phyloP scores from a whole-genome alignment of 2,113 vertebrate genomes.

The Notothenia rossii region DNA sequence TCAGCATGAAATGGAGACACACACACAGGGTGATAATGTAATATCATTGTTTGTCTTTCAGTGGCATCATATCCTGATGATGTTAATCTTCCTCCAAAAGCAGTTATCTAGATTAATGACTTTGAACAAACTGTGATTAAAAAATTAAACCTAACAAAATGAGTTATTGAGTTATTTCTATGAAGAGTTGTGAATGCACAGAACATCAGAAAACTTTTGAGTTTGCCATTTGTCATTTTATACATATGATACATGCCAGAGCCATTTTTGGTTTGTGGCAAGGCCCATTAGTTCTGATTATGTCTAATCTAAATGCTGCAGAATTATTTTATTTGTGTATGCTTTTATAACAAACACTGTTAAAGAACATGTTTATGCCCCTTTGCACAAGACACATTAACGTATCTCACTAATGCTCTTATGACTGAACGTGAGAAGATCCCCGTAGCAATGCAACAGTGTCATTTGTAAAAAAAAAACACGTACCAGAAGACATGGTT shows the following conservation, averaged over 20 bases:
- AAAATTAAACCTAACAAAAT: neutral
- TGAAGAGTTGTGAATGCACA: neutral
- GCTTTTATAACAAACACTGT: too few relatives aligned
- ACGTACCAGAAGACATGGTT: too few relatives aligned
- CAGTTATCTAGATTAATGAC: constrained; percentile 9
- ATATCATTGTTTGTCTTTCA: constrained; percentile 10
- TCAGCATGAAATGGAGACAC: neutral
- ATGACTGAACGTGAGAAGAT: constrained; percentile 10
- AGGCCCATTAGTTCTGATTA: neutral
- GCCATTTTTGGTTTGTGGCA: neutral
- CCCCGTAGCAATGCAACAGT: constrained; percentile 14
- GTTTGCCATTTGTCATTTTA: neutral
- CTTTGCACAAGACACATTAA: neutral
- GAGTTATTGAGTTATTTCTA: neutral
- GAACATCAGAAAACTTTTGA: neutral
- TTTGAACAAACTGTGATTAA: constrained; percentile 23
- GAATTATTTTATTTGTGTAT: too few relatives aligned
- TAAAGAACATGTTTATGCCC: too few relatives aligned
- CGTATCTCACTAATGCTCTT: constrained; percentile 1
- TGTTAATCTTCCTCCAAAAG: constrained; percentile 1
- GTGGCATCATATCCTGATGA: constrained; percentile 16
- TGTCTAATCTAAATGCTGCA: neutral
- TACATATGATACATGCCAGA: neutral
- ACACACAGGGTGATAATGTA: constrained; percentile 5
- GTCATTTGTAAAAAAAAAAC: too few relatives aligned